Conservation (phyloP, 2,113 vertebrate species). For the Gasterosteus aculeatus region DNA sequence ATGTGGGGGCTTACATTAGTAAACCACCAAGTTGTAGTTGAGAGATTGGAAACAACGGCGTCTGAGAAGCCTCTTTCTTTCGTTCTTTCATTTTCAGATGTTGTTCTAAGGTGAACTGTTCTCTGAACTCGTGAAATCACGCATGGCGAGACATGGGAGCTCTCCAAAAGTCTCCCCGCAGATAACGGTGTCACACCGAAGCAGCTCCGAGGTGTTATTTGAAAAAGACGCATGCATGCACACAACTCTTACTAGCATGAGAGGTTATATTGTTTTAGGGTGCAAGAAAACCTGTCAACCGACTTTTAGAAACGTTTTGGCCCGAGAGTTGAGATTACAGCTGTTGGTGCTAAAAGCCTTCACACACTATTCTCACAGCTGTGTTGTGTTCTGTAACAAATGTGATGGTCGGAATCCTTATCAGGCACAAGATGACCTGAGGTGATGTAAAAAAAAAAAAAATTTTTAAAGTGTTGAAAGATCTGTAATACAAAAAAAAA, state of each 20-base stretch:
- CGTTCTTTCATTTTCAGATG: slow-evolving; percentile 8
- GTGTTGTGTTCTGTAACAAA: slow-evolving; percentile 44
- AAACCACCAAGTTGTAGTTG: slow-evolving; percentile 31
- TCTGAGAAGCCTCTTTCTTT: slow-evolving; percentile 28
- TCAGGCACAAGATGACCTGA: slow-evolving; percentile 37
- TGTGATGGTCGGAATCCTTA: slow-evolving; percentile 34
- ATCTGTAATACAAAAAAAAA: slow-evolving; percentile 27
- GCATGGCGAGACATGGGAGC: slow-evolving; percentile 60
- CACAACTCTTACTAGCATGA: slow-evolving; percentile 29
- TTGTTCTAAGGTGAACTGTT: slow-evolving; percentile 49
- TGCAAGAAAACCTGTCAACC: slow-evolving; percentile 37
- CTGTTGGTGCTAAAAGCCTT: slow-evolving; percentile 53
- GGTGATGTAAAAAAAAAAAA: slow-evolving; percentile 23
- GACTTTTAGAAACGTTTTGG: slow-evolving; percentile 51
- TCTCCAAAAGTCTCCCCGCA: slow-evolving; percentile 56
- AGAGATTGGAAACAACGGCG: slow-evolving; percentile 30
- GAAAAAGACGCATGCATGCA: slow-evolving; percentile 33
- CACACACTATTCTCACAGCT: slow-evolving; percentile 37
- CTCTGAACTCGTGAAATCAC: slow-evolving; percentile 70
- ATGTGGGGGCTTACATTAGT: slow-evolving; percentile 44
- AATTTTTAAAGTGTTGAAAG: slow-evolving; percentile 56
- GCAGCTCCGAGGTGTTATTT: slow-evolving; percentile 31
- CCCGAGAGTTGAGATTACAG: slow-evolving; percentile 54
- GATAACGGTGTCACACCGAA: slow-evolving; percentile 58
- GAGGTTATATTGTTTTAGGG: slow-evolving; percentile 22